Evolutionary conservation across 1,140 invertebrate species (phyloP), one percentile per base, ranked within the genome.

Genomic region (Lasioglossum albipes): DNA sequence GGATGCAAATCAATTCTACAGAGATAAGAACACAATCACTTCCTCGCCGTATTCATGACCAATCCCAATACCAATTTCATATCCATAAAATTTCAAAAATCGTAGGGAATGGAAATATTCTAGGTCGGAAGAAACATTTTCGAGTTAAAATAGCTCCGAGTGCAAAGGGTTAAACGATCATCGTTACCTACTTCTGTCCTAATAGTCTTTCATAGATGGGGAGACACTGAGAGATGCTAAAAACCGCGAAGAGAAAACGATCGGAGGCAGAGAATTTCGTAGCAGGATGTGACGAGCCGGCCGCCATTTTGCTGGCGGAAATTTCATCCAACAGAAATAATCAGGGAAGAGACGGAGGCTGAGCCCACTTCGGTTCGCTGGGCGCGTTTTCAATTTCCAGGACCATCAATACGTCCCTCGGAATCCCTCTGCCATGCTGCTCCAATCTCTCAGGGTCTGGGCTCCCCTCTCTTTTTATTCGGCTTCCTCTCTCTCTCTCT

Each of bases 341-440:
- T 89, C 78, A 85, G 73, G 82, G 83, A 88, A 79, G 73, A 82
- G 86, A 88, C 79, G 82, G 83, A 88, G 82, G 86, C 81, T 83
- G 79, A 72, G 87, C 90, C 89, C 90, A 91, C 89, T 90, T 84
- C 77, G 87, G 85, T 80, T 87, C 77, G 82, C 79, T 86, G 87
- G 88, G 89, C 90, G 89, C 89, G 89, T 92, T 92, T 93, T 92
- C 91, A 93, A 93, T 93, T 92, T 92, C 90, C 91, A 92, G 87
- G 87, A 87, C 91, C 90, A 92, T 92, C 91, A 92, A 91, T 92
- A 89, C 89, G 83, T 87, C 87, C 85, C 83, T 79, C 81, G 81
- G 84, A 75, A 87, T 91, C 88, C 83, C 86, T 88, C 86, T 79
- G 80, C 86, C 72, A 69, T 75, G 83, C 72, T 88, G 88, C 87